Percentiles rank a stretch among this genome's conserved stretches.
Evolutionary conservation across 2,888 invertebrate genomes (phyloP).

Genomic region (Ellobium chinense): DNA sequence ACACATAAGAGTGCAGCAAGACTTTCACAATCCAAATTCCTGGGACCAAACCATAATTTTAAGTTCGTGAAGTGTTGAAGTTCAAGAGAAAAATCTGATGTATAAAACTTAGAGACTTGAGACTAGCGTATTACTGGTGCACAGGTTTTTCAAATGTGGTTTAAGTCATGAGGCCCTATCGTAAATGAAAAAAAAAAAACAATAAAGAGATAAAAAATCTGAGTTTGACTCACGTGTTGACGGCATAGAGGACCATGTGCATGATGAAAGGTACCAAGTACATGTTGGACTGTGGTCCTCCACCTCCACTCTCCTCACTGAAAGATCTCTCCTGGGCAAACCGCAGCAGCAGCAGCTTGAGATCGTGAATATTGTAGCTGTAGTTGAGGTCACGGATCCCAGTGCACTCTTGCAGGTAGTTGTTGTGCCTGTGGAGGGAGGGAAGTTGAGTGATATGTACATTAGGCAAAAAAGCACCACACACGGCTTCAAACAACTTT

Average conservation of each 20-base stretch:
- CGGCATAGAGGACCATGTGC: conserved; percentile 93
- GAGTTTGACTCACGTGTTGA: conserved; percentile 84
- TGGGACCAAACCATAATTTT: background rate
- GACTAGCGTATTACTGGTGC: no score
- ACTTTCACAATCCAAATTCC: background rate
- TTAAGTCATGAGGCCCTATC: no score
- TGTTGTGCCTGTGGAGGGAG: conserved; percentile 81
- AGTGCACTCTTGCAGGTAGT: conserved; percentile 80
- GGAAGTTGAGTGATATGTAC: no score
- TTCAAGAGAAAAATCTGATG: no score
- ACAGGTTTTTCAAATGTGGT: no score
- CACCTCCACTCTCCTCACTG: conserved; percentile 96
- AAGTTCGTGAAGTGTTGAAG: no score
- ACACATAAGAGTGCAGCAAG: no score
- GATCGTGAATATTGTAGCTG: conserved; percentile 90
- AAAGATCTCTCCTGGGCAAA: conserved; percentile 97
- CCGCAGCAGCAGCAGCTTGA: conserved; percentile 91
- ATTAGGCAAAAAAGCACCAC: no score
- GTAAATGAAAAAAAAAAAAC: no score
- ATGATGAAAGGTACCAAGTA: conserved; percentile 96
- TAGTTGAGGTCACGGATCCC: conserved; percentile 79
- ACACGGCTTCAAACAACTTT: no score
- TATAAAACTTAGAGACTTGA: no score
- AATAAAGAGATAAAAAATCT: no score
- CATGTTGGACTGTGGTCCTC: conserved; percentile 96